Base-by-base conservation (phyloP, 2,888 invertebrate genomes). In the Melitaea athalia region DNA sequence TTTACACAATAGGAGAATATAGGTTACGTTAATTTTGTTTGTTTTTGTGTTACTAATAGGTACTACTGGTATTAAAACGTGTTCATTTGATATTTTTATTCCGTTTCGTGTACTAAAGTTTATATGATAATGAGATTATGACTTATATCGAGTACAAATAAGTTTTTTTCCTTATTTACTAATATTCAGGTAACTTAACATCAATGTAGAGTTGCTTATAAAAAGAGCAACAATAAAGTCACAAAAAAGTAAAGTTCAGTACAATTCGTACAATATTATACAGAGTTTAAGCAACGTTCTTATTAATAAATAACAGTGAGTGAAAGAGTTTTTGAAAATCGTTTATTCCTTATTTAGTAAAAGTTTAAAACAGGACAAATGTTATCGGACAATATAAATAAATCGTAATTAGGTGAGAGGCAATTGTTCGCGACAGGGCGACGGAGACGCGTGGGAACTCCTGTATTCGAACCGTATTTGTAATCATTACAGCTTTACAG, bases 381-480 rank as follows among this genome's bases (percentile, higher is more conserved):
- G 38, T 38, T 42, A 57, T n/a, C 14, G n/a, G 55, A n/a, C 42
- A 7, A 5, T 57, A 11, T 57, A 57, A 57, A 11, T 57, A 57
- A 57, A 57, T 57, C 15, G 57, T 57, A 57, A 57, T 57, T 15
- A 57, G 42, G 42, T 15, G 57, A 57, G 57, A 57, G 42, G 42
- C 57, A 57, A 57, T 57, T 57, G 57, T 38, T 24, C 15, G 38
- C 38, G 38, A 42, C 38, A 42, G 57, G 42, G 57, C 57, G 38
- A 57, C 57, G 42, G 38, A 57, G 38, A 11, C 42, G 57, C 57
- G 57, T 57, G 15, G 57, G 57, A 42, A 42, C 12, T 52, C 24
- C 53, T 31, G 31, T 14, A 33, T 7, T 24, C 33, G 7, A 33
- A 55, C 5, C 53, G 15, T 55, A 24, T 55, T 31, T 14, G 53